Evolutionary conservation across 2,888 invertebrate species (phyloP).

Genomic region (Drosophila formosana): DNA sequence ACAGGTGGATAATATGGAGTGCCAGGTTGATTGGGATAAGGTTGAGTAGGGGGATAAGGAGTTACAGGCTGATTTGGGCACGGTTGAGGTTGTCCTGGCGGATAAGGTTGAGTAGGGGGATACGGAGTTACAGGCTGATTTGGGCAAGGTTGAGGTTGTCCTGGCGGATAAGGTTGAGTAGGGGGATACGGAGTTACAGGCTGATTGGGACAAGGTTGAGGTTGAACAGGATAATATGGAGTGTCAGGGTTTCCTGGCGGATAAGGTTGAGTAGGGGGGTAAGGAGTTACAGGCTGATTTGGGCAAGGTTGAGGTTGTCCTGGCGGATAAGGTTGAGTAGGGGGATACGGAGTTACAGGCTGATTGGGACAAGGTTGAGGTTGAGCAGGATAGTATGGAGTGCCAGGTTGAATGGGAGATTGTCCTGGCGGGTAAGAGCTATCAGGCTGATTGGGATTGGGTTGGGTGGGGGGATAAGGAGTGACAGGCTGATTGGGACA

Average conservation of each 20-base stretch:
- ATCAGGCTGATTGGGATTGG: background rate
- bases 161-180: slow-evolving; percentile 14
- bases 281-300: slow-evolving; percentile 14
- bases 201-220: slow-evolving; percentile 18
- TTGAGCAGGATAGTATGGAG: background rate
- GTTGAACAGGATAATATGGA: background rate
- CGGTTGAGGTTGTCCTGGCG: slow-evolving; percentile 14
- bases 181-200: slow-evolving; percentile 14
- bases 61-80: slow-evolving; percentile 17
- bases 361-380: slow-evolving; percentile 8
- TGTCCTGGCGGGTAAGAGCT: too few species aligned
- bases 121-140: slow-evolving; percentile 19
- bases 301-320: slow-evolving; percentile 10
- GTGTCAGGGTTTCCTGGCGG: background rate
- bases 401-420: background rate
- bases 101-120: slow-evolving; percentile 13
- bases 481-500: slow-evolving; percentile 19
- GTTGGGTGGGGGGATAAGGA: slow-evolving; percentile 17
- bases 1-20: slow-evolving; percentile 1
- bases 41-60: slow-evolving; percentile 15
- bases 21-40: slow-evolving; percentile 3
- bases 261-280: slow-evolving; percentile 11
- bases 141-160: slow-evolving; percentile 9
- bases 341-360: background rate
- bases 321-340: background rate